Conservation (phyloP, 92 coral and sea anemone species). For the Epizoanthus illoricatus region DNA sequence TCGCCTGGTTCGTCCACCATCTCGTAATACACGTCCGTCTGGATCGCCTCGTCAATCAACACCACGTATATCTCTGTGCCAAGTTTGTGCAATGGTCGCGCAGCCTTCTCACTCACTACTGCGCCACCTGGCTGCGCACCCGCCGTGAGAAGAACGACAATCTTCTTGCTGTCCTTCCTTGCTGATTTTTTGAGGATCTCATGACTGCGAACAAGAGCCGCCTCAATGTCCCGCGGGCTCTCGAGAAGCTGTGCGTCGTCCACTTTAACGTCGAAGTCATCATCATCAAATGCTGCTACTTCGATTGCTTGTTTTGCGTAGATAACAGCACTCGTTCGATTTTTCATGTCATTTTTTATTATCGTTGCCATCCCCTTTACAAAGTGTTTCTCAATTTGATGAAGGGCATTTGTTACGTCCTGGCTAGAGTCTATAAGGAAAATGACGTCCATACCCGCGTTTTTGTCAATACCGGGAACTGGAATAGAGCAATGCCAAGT, state of each 20-base stretch:
- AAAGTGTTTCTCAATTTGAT: neutral
- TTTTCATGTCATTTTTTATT: neutral
- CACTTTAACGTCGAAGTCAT: neutral
- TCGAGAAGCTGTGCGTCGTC: neutral
- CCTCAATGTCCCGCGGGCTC: neutral
- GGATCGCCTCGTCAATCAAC: neutral
- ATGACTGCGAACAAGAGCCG: neutral
- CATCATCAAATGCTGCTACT: neutral
- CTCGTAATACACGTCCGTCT: slow-evolving; percentile 8
- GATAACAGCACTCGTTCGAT: slow-evolving; percentile 22
- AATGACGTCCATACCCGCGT: neutral
- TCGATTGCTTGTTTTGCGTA: neutral
- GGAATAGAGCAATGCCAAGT: neutral
- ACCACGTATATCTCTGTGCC: slow-evolving; percentile 22
- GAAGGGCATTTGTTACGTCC: neutral
- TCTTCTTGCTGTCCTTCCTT: slow-evolving; percentile 11
- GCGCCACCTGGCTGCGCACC: slow-evolving; percentile 8
- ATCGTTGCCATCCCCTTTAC: neutral
- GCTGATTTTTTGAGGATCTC: neutral
- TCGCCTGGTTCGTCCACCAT: slow-evolving; percentile 8
- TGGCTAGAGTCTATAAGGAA: slow-evolving; percentile 9
- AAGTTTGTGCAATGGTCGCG: neutral
- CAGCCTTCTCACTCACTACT: neutral
- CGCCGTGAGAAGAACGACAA: slow-evolving; percentile 7
- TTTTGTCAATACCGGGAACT: neutral